phyloP scores from a whole-genome alignment of 2,888 invertebrate genomes.

The Asteroscopus sphinx region DNA sequence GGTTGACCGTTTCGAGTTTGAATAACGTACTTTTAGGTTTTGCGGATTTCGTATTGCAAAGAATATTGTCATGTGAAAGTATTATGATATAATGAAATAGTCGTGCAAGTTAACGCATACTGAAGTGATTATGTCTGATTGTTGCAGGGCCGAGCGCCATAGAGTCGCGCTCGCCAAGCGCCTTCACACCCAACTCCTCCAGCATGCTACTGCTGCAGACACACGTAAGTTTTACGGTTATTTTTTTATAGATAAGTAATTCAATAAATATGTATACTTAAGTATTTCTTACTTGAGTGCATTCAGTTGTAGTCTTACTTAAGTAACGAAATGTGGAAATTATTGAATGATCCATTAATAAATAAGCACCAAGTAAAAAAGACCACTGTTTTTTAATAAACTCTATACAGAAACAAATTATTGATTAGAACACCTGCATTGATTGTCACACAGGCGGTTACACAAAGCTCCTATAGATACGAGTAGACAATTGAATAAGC shows the following conservation, averaged over 20 bases:
- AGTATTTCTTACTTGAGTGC: not conserved
- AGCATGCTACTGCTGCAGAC: constrained; percentile 98
- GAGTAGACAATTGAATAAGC: constrained; percentile 63
- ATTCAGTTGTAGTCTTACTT: not conserved
- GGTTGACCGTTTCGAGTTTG: constrained; percentile 52
- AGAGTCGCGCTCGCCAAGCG: constrained; percentile 90
- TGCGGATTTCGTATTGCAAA: constrained; percentile 13
- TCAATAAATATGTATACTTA: not conserved
- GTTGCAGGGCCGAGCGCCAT: constrained; percentile 89
- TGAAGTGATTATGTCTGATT: constrained; percentile 67
- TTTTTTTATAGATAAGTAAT: not conserved
- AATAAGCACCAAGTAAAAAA: not conserved
- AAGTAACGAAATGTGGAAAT: not conserved
- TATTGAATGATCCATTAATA: not conserved
- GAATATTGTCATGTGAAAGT: constrained; percentile 2
- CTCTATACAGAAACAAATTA: constrained; percentile 29
- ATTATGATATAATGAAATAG: constrained; percentile 3
- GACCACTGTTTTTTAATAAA: constrained; percentile 2
- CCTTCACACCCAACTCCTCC: constrained; percentile 91
- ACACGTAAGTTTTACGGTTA: constrained; percentile 91
- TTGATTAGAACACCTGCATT: constrained; percentile 73
- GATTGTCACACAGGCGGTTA: constrained; percentile 59
- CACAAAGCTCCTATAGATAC: constrained; percentile 47
- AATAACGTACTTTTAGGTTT: constrained; percentile 27
- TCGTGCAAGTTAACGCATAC: constrained; percentile 24